Evolutionary conservation across 2,888 invertebrate genomes (phyloP), one percentile per base, ranked within the genome.

Genomic region (Cheilosia impressa): DNA sequence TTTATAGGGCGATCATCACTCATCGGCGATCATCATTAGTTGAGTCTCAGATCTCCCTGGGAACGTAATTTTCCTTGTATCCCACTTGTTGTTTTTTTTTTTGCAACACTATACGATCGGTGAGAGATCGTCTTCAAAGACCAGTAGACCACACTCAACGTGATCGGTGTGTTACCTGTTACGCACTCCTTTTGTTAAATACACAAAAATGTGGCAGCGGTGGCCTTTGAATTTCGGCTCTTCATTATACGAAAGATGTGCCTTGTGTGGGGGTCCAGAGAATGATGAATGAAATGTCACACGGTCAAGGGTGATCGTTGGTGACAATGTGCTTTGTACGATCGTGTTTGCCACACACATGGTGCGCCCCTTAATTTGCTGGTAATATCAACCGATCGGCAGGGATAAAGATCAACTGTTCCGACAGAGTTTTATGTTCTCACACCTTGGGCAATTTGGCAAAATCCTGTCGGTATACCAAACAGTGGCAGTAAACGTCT

Each of bases 281-380:
- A 47, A 65, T 41, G 52, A 10, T 84, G 83, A 84, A 79, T 79
- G 79, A 79, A 65, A 55, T 68, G 66, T 41, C 62, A 66, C 72
- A 77, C 13, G 65, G 15, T 52, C 63, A 41, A n/a, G 34, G 52
- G 47, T 50, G 63, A 62, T 69, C 57, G 63, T 57, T 45, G 60
- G 63, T 78, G 72, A 73, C 72, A 57, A 62, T 53, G 24, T 19
- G 19, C 15, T 52, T 60, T 9, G 24, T 10, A 57, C 38, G 60
- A 69, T 71, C 43, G 22, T 57, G 17, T 41, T 47, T 75, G 63
- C 83, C 83, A 79, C 83, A 84, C 83, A 75, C 79, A 73, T 75
- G 57, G 73, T 62, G 66, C 7, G 17, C n/a, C 9, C n/a, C 6
- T 19, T 34, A 17, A 38, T 38, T 38, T 38, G 38, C 13, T 38